Evolutionary conservation across 2,113 vertebrate species (phyloP).

Genomic region (Nyctibius bracteatus): DNA sequence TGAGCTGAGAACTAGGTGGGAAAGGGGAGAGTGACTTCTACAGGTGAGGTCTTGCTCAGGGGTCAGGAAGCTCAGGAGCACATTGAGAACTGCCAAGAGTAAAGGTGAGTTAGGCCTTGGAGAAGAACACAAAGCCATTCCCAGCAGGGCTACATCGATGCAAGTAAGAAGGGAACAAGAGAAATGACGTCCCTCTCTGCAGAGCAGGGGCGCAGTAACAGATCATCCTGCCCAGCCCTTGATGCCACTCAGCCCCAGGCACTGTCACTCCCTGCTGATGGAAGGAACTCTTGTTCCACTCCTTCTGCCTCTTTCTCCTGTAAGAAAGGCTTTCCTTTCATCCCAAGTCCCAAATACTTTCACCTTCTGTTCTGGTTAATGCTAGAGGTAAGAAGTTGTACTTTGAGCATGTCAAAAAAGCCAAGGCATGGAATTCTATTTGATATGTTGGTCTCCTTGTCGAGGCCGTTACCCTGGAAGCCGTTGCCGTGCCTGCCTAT

Average conservation of each 20-base stretch:
- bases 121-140: background rate
- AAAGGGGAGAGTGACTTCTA: background rate
- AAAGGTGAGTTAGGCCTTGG: background rate
- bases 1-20: background rate
- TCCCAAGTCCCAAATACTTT: background rate
- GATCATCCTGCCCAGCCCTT: background rate
- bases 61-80: background rate
- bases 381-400: background rate
- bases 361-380: background rate
- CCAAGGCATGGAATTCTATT: background rate
- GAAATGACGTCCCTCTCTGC: background rate
- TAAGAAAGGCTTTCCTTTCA: background rate
- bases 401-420: background rate
- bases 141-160: background rate
- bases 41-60: background rate
- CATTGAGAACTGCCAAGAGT: background rate
- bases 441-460: background rate
- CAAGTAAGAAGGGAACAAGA: background rate
- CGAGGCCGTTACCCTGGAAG: fast-evolving
- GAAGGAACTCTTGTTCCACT: background rate
- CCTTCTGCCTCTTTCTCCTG: background rate
- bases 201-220: background rate
- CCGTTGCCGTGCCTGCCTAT: background rate
- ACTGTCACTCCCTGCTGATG: background rate
- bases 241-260: background rate